phyloP scores from a whole-genome alignment of 2,113 vertebrate genomes.

The Orcinus orca region DNA sequence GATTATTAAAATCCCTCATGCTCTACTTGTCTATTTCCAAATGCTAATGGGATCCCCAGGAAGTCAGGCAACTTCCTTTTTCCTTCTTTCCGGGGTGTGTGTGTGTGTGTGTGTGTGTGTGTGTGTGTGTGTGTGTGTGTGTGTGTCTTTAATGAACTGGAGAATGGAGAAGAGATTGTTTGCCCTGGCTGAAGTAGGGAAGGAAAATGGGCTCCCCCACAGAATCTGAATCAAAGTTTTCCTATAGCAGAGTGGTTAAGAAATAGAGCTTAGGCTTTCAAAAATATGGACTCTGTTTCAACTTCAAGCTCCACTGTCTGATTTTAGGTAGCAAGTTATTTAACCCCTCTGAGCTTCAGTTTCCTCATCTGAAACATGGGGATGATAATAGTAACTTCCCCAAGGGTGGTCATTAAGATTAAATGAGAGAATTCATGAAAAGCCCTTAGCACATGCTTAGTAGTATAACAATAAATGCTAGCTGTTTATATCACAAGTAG shows the following conservation, averaged over 20 bases:
- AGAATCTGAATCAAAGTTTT: background rate
- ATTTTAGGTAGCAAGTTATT: background rate
- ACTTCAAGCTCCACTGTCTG: background rate
- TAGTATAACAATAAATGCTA: background rate
- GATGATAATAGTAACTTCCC: background rate
- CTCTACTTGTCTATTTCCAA: slow-evolving; percentile 34
- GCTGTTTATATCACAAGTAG: background rate
- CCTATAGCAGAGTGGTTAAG: background rate
- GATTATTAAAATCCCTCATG: slow-evolving; percentile 45
- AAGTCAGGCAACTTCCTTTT: slow-evolving; percentile 1
- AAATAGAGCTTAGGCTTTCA: background rate
- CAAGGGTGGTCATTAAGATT: background rate
- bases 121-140: background rate
- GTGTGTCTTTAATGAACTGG: background rate
- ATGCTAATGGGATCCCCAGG: background rate
- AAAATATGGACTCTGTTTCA: background rate
- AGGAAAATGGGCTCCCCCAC: background rate
- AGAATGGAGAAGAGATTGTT: background rate
- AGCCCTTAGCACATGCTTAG: background rate
- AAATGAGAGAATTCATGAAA: background rate
- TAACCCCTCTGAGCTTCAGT: background rate
- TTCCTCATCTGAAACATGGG: slow-evolving; percentile 7
- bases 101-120: background rate
- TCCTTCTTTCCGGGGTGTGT: background rate
- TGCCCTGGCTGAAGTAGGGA: background rate